Conservation (phyloP, 2,797 vertebrate species). For the Tamandua tetradactyla region DNA sequence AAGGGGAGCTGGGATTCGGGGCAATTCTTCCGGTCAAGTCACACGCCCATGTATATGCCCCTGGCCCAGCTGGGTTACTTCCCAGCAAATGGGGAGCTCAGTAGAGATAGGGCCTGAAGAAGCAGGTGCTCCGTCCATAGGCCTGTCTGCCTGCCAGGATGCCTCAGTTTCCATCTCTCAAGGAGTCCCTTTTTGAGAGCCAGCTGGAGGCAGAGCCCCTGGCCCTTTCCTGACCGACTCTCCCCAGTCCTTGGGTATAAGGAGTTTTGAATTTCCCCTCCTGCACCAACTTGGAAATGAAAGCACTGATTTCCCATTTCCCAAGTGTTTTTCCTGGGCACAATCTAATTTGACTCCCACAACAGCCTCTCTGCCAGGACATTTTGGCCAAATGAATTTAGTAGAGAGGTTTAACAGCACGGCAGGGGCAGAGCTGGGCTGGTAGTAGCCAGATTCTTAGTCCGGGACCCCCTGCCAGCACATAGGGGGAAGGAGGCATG, state of each 20-base stretch:
- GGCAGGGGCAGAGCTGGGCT: not conserved
- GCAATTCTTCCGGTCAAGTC: not conserved
- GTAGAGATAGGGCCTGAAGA: not conserved
- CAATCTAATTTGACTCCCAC: not conserved
- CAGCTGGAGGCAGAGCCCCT: not conserved
- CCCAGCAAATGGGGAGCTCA: not conserved
- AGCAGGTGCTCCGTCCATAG: not conserved
- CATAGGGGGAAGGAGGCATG: not conserved
- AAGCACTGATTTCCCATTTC: not conserved
- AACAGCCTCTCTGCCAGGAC: not conserved
- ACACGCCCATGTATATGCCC: not conserved
- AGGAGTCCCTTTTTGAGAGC: not conserved
- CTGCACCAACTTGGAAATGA: not conserved
- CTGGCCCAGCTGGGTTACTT: not conserved
- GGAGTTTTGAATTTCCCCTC: fast-evolving
- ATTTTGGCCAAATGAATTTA: not conserved
- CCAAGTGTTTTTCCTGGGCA: not conserved
- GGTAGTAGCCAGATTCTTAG: not conserved
- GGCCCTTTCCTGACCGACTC: fast-evolving
- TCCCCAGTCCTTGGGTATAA: too few species aligned
- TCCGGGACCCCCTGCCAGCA: not conserved
- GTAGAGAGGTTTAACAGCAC: not conserved
- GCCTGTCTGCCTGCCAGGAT: not conserved
- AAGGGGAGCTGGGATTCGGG: not conserved
- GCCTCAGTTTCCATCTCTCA: not conserved